Evolutionary conservation across 1,140 invertebrate genomes (phyloP), one percentile per base, ranked within the genome.

Genomic region (Atta texana): DNA sequence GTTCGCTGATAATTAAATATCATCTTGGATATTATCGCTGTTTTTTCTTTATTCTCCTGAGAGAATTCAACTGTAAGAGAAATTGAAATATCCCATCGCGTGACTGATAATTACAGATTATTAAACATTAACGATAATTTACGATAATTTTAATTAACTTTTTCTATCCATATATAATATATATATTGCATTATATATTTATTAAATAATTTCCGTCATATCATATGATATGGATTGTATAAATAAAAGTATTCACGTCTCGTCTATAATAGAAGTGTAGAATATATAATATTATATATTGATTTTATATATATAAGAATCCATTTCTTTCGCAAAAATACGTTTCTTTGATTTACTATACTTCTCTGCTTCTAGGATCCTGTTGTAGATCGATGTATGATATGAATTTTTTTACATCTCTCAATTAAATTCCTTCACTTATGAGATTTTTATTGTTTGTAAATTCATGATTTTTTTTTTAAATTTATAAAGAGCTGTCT

Each of bases 271-370:
- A 28, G 28, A 2, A 57, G 16, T 57, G 7, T 2, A 0, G 51
- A 57, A n/a, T 18, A 14, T 75, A 75, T 44, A 44, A 44, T 44
- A 44, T 44, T 44, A 44, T 39, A 39, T 10, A 44, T 44, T 44
- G 39, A 44, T 44, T 24, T 24, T 24, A 2, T 44, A 24, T 44
- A 44, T 44, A 75, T 77, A 2, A n/a, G 61, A 44, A 44, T 28
- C 16, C 6, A 10, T 24, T 14, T 34, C 7, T 59, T 39, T 44
- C 82, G 68, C 77, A 81, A 88, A 68, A 80, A 18, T 55, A 10
- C 14, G 6, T 59, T 75, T 59, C 12, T 71, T n/a, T 28, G n/a
- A 44, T 55, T 39, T 16, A 78, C 21, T 51, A n/a, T 1, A 39
- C 1, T 24, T 12, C 2, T 74, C 12, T 24, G 39, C 10, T 57